Base-by-base conservation (phyloP, 92 coral and sea anemone genomes). In the Zoanthus solanderi region DNA sequence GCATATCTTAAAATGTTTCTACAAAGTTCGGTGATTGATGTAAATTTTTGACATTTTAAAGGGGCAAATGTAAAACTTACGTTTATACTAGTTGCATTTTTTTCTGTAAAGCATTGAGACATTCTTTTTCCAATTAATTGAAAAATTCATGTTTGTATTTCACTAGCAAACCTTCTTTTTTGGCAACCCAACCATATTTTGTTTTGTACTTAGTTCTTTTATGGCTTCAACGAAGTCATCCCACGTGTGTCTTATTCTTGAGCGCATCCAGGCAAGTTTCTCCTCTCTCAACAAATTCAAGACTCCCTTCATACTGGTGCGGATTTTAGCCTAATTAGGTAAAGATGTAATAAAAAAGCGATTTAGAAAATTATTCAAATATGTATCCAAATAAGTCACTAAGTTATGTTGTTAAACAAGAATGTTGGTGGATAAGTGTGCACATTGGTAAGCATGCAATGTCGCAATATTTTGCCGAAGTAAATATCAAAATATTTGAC, bases 261-360 rank as follows among this genome's bases (percentile, higher is more conserved):
- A 91, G 65, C 94, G 78, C 37, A 94, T 84, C 98, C 98, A 94
- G 14, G 92, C 87, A 37, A 54, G 88, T 11, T 78, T 67, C 28
- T 79, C 57, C 30, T 88, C 87, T 2, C 86, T 23, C 28, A 94
- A 79, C 58, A 93, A 74, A 18, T 87, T 80, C 12, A 92, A 78
- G 6, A 93, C 93, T 3, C 90, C 94, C 28, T 89, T 42, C 23
- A 94, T 72, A 76, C 89, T 71, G 15, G 91, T 93, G 76, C 90
- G 93, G 69, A 92, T 61, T 47, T 32, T 61, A 31, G 98, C 17
- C 78, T 73, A 73, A 7, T 10, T 30, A 34, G 34, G 14, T 6
- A 72, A 13, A 4, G 30, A 73, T 44, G 15, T 29, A 69, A 7
- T 45, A 0, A 23, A 34, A 34, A 34, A 34, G 1, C 42, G 42